Base-by-base conservation (phyloP, 2,888 invertebrate genomes). In the Trissolcus japonicus region DNA sequence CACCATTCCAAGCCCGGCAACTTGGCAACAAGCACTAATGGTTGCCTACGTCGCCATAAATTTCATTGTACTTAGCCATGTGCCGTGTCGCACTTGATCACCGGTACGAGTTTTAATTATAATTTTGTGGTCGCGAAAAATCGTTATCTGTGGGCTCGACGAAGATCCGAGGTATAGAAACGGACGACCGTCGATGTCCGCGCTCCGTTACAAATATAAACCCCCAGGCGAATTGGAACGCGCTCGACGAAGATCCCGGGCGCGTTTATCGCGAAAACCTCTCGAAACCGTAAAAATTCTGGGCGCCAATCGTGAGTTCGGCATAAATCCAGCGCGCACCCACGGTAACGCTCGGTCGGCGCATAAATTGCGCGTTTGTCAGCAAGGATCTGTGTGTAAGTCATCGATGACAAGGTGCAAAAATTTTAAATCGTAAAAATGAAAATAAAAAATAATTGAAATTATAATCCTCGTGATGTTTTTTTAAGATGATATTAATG, bases 41-140 rank as follows among this genome's bases (percentile, higher is more conserved):
- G 79, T 76, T 78, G 61, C 75, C 62, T 67, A 74, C 74, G 76
- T 79, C 78, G 80, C 80, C 79, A 80, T 82, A 81, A 81, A 82
- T 82, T 80, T 81, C 80, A 82, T 81, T 81, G 82, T 82, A 81
- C 80, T 80, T 80, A 82, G 78, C 81, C 77, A 75, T 77, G 76
- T 63, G 71, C 71, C 79, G 78, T 76, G 76, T 77, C 75, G 71
- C 71, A 77, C 65, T 69, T 67, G 76, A 77, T 63, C 74, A 65
- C 74, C 57, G 60, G 59, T 59, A 25, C 60, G 46, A 48, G 74
- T 71, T 79, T 79, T 79, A 79, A 79, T 79, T 79, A 79, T 75
- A 79, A 79, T 74, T 71, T 77, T 68, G 25, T 54, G 65, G 48
- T 51, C 48, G 21, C 40, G 57, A 75, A 75, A 75, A 75, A 75